Conservation (phyloP, 2,113 vertebrate genomes). For the Formicarius rufipectus region DNA sequence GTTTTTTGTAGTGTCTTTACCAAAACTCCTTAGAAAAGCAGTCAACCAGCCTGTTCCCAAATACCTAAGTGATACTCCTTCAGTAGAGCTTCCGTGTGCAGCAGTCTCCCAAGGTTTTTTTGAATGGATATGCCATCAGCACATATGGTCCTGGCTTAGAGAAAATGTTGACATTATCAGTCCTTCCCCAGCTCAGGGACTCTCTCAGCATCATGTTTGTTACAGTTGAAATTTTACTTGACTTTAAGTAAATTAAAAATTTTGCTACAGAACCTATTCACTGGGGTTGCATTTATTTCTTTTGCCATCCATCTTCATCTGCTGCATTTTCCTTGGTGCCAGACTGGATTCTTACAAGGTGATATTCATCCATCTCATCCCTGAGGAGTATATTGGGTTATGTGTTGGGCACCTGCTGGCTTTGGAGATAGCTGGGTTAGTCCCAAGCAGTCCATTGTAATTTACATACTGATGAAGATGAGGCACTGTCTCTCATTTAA, state of each 20-base stretch:
- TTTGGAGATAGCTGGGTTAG: background rate
- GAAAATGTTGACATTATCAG: background rate
- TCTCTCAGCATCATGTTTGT: background rate
- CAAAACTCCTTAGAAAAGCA: background rate
- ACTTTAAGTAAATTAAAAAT: background rate
- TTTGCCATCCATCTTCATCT: background rate
- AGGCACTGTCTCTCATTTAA: background rate
- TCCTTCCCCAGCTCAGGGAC: background rate
- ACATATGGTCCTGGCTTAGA: background rate
- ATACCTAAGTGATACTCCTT: background rate
- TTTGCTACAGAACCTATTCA: background rate
- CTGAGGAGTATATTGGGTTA: background rate
- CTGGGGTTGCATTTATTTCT: background rate
- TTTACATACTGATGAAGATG: conserved; percentile 37
- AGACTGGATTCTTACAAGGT: background rate
- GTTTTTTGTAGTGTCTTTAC: background rate
- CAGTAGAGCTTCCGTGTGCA: background rate
- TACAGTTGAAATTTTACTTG: background rate
- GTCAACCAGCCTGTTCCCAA: background rate
- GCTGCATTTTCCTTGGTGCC: background rate
- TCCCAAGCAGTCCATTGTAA: background rate
- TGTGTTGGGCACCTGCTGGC: conserved; percentile 44
- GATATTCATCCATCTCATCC: background rate
- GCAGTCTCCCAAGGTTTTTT: background rate
- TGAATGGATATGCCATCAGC: background rate